Percentiles rank a stretch among this genome's conserved stretches.
These are phyloP conservation scores for Mus pahari DNA, from an alignment of 2,113 vertebrate genomes.

Conservation along the genomic window DNA sequence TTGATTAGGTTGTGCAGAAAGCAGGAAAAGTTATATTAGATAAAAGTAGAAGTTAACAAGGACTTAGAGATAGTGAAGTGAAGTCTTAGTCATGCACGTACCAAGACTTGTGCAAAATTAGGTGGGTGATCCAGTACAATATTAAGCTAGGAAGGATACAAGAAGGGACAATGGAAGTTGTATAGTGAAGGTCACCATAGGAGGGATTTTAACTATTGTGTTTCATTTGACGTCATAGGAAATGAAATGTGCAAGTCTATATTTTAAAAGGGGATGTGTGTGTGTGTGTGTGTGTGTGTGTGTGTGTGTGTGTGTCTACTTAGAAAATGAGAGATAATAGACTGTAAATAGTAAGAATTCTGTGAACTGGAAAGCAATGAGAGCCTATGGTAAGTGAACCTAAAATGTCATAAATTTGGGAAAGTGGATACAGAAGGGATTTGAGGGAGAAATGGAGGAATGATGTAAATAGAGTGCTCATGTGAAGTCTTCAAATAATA, in stretches of 20 bases:
- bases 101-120: background rate
- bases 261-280: background rate
- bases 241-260: background rate
- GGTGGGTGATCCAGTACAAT: background rate
- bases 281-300: background rate
- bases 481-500: background rate
- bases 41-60: background rate
- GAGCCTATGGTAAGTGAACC: accelerated
- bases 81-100: background rate
- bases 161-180: background rate
- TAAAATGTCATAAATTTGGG: background rate
- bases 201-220: background rate
- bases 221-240: background rate
- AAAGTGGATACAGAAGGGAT: background rate
- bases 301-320: background rate
- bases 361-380: background rate
- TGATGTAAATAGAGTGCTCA: background rate
- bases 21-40: background rate
- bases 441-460: background rate
- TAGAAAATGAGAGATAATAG: background rate
- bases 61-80: background rate
- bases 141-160: background rate
- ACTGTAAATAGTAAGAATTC: background rate
- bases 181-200: background rate
- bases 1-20: background rate